These are phyloP conservation scores for Synanthedon vespiformis DNA, from an alignment of 2,888 invertebrate species.

Conservation along the genomic window DNA sequence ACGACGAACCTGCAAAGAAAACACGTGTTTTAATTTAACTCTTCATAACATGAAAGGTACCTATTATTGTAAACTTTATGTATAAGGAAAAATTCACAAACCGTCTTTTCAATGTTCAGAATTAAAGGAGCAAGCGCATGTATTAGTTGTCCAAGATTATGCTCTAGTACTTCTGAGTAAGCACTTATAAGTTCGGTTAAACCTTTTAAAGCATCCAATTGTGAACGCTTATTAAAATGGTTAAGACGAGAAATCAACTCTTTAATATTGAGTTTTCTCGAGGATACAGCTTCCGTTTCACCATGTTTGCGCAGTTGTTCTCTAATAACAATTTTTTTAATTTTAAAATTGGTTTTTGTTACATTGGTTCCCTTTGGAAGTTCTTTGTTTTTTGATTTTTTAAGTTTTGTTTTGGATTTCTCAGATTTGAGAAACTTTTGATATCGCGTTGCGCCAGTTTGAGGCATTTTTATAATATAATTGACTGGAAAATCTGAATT, in stretches of 20 bases:
- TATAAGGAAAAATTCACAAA: constrained; percentile 15
- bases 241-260: constrained; percentile 78
- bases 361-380: constrained; percentile 90
- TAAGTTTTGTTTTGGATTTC: constrained; percentile 90
- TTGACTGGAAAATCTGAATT: too few species aligned
- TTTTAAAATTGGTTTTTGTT: constrained; percentile 89
- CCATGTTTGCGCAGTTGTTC: constrained; percentile 77
- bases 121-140: constrained; percentile 77
- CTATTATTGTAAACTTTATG: too few species aligned
- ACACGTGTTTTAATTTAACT: neutral
- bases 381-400: constrained; percentile 80
- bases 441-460: constrained; percentile 70
- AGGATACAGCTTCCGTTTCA: constrained; percentile 70
- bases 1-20: constrained; percentile 57
- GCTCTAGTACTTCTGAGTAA: constrained; percentile 47
- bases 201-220: constrained; percentile 74
- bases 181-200: constrained; percentile 63
- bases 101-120: constrained; percentile 77
- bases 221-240: constrained; percentile 79
- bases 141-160: constrained; percentile 76
- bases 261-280: constrained; percentile 77
- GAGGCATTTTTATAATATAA: constrained; percentile 33
- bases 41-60: too few species aligned
- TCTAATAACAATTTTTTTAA: constrained; percentile 85
- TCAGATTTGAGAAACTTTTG: constrained; percentile 85